These are phyloP conservation scores for Alviniconcha marisindica DNA, from an alignment of 1,140 invertebrate genomes.

Conservation along the genomic window DNA sequence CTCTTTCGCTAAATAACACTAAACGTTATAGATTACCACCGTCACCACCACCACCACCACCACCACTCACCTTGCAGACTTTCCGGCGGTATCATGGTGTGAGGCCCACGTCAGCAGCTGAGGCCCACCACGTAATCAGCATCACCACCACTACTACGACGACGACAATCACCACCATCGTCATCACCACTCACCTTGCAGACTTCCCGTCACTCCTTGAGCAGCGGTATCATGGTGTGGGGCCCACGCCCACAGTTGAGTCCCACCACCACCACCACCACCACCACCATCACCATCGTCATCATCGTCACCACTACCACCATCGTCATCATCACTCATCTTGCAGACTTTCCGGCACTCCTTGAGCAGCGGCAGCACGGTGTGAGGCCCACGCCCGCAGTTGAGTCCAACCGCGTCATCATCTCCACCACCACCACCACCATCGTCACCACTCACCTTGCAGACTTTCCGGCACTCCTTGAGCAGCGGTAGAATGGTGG, in stretches of 20 bases:
- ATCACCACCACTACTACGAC: not conserved
- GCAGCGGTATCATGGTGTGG: not conserved
- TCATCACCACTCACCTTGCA: not conserved
- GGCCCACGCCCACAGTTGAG: not conserved
- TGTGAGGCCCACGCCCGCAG: too few species aligned
- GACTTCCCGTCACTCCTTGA: not conserved
- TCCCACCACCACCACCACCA: not conserved
- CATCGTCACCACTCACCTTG: not conserved
- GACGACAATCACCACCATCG: not conserved
- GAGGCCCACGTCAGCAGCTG: not conserved
- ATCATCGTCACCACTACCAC: not conserved
- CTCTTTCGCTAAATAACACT: too few species aligned
- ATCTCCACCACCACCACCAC: too few species aligned
- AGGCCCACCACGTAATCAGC: not conserved
- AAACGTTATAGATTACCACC: too few species aligned
- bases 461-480: conserved; percentile 46
- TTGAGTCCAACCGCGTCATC: not conserved
- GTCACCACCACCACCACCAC: too few species aligned
- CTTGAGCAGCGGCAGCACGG: not conserved
- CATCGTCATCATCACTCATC: too few species aligned
- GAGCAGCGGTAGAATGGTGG: conserved; percentile 68
- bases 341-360: not conserved
- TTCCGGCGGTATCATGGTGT: conserved; percentile 63
- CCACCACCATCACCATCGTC: not conserved
- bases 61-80: not conserved